phyloP scores from a whole-genome alignment of 1,140 invertebrate species.

The Listronotus bonariensis region DNA sequence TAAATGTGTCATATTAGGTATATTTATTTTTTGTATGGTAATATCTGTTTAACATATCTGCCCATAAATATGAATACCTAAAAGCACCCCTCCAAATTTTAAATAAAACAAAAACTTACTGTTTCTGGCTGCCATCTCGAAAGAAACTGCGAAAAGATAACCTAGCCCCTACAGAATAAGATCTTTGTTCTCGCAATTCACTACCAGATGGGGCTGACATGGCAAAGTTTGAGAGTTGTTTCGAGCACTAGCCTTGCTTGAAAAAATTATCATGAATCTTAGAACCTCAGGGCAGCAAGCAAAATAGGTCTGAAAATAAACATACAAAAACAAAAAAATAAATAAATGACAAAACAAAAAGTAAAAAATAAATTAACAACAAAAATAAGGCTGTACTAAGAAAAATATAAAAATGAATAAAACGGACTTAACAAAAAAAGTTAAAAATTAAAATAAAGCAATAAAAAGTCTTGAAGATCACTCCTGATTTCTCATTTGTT shows the following conservation, averaged over 20 bases:
- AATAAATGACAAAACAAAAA: background rate
- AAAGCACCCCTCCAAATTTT: slow-evolving; percentile 2
- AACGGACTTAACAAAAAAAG: background rate
- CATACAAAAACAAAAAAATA: slow-evolving; percentile 11
- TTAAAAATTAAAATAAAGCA: no score
- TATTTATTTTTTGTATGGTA: no score
- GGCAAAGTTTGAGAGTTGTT: slow-evolving; percentile 1
- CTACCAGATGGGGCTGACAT: slow-evolving; percentile 50
- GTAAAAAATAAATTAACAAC: background rate
- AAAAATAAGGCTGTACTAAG: background rate
- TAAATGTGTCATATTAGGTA: no score
- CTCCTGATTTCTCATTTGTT: no score
- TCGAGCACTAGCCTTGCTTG: background rate
- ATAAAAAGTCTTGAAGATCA: no score
- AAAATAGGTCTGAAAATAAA: slow-evolving; percentile 24
- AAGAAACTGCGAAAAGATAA: slow-evolving; percentile 50
- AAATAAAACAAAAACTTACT: slow-evolving; percentile 47
- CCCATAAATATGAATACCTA: no score
- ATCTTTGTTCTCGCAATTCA: slow-evolving; percentile 46
- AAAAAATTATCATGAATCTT: slow-evolving; percentile 23
- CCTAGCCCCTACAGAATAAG: slow-evolving; percentile 49
- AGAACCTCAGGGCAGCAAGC: slow-evolving; percentile 13
- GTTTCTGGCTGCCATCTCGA: slow-evolving; percentile 48
- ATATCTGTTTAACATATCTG: no score
- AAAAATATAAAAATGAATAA: slow-evolving; percentile 4